phyloP scores from a whole-genome alignment of 1,140 invertebrate species.

The Drosophila pallidifrons region DNA sequence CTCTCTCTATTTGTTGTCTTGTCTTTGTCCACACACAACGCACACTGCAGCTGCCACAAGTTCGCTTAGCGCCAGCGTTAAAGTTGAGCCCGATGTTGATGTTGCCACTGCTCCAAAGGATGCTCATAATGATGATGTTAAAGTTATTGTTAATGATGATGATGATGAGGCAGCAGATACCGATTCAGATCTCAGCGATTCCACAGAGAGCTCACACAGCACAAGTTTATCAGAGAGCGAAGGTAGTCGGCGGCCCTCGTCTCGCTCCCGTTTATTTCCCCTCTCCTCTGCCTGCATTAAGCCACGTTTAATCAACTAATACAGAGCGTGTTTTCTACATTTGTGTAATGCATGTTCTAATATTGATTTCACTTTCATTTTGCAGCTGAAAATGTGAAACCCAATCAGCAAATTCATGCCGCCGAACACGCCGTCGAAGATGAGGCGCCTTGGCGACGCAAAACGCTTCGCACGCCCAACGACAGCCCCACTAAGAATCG shows the following conservation, averaged over 20 bases:
- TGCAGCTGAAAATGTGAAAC: slow-evolving; percentile 71
- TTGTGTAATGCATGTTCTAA: neutral
- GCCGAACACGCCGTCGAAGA: slow-evolving; percentile 74
- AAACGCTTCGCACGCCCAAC: slow-evolving; percentile 72
- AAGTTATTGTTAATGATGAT: slow-evolving; percentile 44
- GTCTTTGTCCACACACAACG: slow-evolving; percentile 74
- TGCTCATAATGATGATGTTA: slow-evolving; percentile 43
- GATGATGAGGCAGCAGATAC: slow-evolving; percentile 57
- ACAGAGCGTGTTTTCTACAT: neutral
- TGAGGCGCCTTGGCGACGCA: slow-evolving; percentile 83
- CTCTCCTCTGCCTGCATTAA: slow-evolving; percentile 38
- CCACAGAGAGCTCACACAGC: slow-evolving; percentile 84
- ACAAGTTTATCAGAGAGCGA: slow-evolving; percentile 79
- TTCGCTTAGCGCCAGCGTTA: slow-evolving; percentile 45
- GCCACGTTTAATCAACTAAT: slow-evolving; percentile 29
- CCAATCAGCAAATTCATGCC: slow-evolving; percentile 65
- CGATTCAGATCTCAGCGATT: slow-evolving; percentile 83
- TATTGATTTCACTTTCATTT: slow-evolving; percentile 24
- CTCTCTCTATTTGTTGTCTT: slow-evolving; percentile 64
- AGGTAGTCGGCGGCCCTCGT: slow-evolving; percentile 63
- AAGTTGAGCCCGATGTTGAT: slow-evolving; percentile 29
- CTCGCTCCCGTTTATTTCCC: neutral
- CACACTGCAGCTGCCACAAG: slow-evolving; percentile 77
- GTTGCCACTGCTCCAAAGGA: slow-evolving; percentile 28
- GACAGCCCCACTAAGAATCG: slow-evolving; percentile 85